phyloP scores from a whole-genome alignment of 2,113 vertebrate species.

The Halichoerus grypus region DNA sequence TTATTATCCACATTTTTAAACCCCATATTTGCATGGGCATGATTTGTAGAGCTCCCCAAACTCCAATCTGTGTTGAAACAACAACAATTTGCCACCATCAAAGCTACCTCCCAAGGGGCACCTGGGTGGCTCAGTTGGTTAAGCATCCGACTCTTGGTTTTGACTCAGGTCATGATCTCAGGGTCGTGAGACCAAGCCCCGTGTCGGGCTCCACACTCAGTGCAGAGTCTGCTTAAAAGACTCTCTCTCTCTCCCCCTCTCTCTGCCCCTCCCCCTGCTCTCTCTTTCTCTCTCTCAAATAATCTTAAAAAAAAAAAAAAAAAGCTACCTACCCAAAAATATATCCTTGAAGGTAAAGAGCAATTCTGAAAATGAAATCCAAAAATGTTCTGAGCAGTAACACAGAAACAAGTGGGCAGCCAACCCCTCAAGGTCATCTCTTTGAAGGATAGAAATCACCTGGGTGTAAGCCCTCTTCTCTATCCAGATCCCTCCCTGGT shows the following conservation, averaged over 20 bases:
- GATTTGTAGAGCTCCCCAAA: neutral
- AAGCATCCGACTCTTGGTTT: too few relatives aligned
- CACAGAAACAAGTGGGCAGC: fast-evolving
- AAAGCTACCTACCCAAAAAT: neutral
- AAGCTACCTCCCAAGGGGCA: neutral
- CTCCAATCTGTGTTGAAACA: neutral
- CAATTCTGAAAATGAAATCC: neutral
- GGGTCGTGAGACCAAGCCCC: too few relatives aligned
- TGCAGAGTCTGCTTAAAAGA: too few relatives aligned
- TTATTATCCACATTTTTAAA: neutral
- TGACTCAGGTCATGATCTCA: too few relatives aligned
- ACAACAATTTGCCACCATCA: neutral
- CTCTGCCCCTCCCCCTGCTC: too few relatives aligned
- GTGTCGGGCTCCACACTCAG: too few relatives aligned
- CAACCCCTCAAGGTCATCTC: neutral
- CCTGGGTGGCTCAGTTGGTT: too few relatives aligned
- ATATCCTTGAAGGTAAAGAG: neutral
- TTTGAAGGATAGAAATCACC: neutral
- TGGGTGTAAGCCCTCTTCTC: neutral
- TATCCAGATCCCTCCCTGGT: neutral
- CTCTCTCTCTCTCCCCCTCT: too few relatives aligned
- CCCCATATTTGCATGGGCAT: neutral
- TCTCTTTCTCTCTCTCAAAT: neutral
- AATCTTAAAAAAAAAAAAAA: neutral
- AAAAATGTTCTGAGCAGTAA: neutral